Base-by-base conservation (phyloP, 2,113 vertebrate species). In the Condylura cristata region DNA sequence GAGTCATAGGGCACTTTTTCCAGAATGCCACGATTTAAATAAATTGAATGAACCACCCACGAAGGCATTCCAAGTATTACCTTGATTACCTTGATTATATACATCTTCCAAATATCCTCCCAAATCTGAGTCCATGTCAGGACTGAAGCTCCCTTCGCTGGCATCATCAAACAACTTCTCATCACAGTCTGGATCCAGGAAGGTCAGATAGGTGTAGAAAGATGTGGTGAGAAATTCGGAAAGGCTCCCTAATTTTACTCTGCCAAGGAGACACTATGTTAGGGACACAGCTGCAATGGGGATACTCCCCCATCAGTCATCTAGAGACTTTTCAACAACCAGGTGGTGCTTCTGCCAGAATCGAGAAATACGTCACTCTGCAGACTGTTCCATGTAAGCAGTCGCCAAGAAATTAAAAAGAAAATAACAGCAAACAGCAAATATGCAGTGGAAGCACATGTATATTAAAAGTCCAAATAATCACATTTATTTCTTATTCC, bases 161-260 rank as follows among this genome's bases (percentile, higher is more conserved):
- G 79, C 63, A 26, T 99, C 98, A 79, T 99, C 99, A 24, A 99
- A 98, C 30, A 99, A 96, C 82, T 98, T 98, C 12, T 99, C 98
- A 5, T 99, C 99, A 72, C 98, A 98, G 79, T 99, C 99, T 66
- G 99, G 98, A 89, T 99, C 99, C 98, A 99, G 97, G 97, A 99
- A 99, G 95, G 99, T 99, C 97, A 99, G 99, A 56, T 98, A 97
- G 0, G 99, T 99, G 97, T 99, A 99, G 96, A 99, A 99, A 22
- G 99, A 99, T 4, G 99, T 99, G 72, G 99, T 99, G 93, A 99
- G 99, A 96, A 99, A 99, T 91, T 99, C 99, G 32, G 99, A 98
- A 5, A 99, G 98, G 84, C 98, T 98, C 72, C 99, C 99, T 96
- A 99, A 98, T 98, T 99, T 99, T 86, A 99, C 99, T 97, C 99